Evolutionary conservation across 2,797 vertebrate genomes (phyloP), one percentile per base, ranked within the genome.

Genomic region (Hemibagrus guttatus): DNA sequence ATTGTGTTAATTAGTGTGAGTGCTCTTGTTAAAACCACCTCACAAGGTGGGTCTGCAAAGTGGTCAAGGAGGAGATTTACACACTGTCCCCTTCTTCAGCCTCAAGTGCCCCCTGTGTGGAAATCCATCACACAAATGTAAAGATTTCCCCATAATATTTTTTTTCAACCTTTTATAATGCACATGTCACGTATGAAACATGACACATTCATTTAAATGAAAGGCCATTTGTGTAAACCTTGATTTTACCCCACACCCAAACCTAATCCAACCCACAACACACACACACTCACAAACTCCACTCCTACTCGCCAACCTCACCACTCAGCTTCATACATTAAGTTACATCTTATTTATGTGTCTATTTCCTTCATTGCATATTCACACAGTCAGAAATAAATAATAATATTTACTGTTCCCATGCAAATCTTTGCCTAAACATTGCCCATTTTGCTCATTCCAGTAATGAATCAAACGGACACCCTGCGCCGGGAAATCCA

Each of bases 381-480:
- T 92, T 92, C 94, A 93, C 91, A 93, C 91, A 91, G 92, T 90
- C 87, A 35, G 85, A 94, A 95, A 96, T 96, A 96, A 95, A 96
- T 96, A 95, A 95, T 94, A 89, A 95, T 94, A 95, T 96, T 97
- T 95, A 92, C 95, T 92, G 91, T 97, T 95, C 95, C 95, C 93
- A 92, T 93, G 94, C 95, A 95, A 95, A 95, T 97, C 96, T 95
- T 96, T 96, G 95, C 97, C 97, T 95, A 95, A 97, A 97, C 97
- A 96, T 96, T 97, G 95, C 96, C 97, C 96, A 96, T 97, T 97
- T 97, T 95, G 95, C 97, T 96, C 97, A 95, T 98, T 98, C 94
- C 94, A 99, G 98, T 96, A 97, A 97, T 97, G 98, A 99, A 97
- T 98, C 98, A 98, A 99, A 98, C 94, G 97, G 97, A 96, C 98